phyloP scores from a whole-genome alignment of 2,888 invertebrate genomes.

The Ptychoptera albimana region DNA sequence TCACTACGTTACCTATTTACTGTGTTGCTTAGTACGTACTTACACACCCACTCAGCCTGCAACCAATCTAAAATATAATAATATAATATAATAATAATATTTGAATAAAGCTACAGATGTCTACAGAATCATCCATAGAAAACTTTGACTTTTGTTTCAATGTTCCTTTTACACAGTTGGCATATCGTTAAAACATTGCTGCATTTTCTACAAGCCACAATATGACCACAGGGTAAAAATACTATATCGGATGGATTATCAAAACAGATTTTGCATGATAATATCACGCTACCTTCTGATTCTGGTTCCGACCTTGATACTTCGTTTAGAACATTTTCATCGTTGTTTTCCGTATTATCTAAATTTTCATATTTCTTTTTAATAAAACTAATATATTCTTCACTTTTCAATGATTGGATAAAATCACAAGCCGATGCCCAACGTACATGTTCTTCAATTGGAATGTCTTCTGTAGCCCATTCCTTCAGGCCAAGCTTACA shows the following conservation, averaged over 20 bases:
- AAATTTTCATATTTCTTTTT: constrained; percentile 17
- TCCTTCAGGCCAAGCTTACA: constrained; percentile 78
- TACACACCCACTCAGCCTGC: too few relatives aligned
- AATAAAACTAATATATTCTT: constrained; percentile 47
- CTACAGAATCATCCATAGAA: too few relatives aligned
- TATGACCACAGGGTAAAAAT: constrained; percentile 90
- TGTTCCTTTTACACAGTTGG: constrained; percentile 61
- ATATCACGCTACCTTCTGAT: constrained; percentile 37
- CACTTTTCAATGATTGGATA: constrained; percentile 64
- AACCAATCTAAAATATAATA: too few relatives aligned
- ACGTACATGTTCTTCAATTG: constrained; percentile 88
- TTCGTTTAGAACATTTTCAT: too few relatives aligned
- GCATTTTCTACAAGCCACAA: constrained; percentile 83
- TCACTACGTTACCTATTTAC: too few relatives aligned
- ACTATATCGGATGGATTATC: constrained; percentile 75
- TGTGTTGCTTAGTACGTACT: too few relatives aligned
- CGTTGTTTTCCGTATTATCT: too few relatives aligned
- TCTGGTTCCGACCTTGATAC: too few relatives aligned
- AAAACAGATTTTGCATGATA: constrained; percentile 90
- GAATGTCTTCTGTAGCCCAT: constrained; percentile 70
- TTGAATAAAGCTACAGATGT: too few relatives aligned
- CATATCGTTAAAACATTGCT: constrained; percentile 73
- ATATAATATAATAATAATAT: too few relatives aligned
- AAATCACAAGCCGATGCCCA: constrained; percentile 85
- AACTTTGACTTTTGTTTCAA: too few relatives aligned